These are phyloP conservation scores for Pachyseris speciosa DNA, from an alignment of 64 coral and sea anemone species.

Conservation along the genomic window DNA sequence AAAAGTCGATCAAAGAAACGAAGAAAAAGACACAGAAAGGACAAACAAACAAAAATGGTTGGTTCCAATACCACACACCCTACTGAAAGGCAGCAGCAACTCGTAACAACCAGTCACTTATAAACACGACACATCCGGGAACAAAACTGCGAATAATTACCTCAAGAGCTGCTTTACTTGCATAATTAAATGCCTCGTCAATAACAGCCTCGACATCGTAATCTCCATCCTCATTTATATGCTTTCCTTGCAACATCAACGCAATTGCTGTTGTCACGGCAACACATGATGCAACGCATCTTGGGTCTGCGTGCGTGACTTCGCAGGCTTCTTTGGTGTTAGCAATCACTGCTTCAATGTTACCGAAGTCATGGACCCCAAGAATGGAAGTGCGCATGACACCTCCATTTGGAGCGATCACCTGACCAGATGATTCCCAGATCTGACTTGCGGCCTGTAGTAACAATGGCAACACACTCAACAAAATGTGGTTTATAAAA, in stretches of 20 bases:
- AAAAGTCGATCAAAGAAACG: no score
- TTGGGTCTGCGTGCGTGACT: conserved; percentile 96
- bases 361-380: conserved; percentile 83
- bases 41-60: no score
- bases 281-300: conserved; percentile 97
- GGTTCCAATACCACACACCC: no score
- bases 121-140: no score
- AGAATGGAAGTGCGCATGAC: conserved; percentile 96
- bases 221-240: background rate
- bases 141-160: no score
- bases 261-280: conserved; percentile 97
- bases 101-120: no score
- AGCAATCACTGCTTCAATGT: conserved; percentile 78
- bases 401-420: conserved; percentile 86
- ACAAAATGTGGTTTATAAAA: no score
- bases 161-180: conserved; percentile 51
- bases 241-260: conserved; percentile 92
- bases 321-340: conserved; percentile 83
- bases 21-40: no score
- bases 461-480: background rate
- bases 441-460: conserved; percentile 68
- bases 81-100: no score
- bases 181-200: conserved; percentile 49
- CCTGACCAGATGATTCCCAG: conserved; percentile 75
- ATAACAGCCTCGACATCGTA: conserved; percentile 66